Evolutionary conservation across 2,888 invertebrate species (phyloP).

Genomic region (Eilema griseolum): DNA sequence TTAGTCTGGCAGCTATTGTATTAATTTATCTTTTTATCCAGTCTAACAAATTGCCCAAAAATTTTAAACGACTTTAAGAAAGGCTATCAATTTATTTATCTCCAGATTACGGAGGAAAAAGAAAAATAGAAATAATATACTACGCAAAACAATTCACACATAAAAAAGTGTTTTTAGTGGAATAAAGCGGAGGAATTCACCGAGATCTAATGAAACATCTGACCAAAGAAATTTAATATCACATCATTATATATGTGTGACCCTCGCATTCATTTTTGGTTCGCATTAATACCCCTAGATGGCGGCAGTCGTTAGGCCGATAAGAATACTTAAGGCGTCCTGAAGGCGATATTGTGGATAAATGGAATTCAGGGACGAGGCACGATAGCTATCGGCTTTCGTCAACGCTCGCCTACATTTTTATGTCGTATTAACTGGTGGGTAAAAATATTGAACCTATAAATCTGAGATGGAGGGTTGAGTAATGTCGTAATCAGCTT

Average conservation of each 20-base stretch:
- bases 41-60: too few species aligned
- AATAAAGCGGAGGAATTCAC: background rate
- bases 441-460: constrained; percentile 24
- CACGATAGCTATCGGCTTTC: constrained; percentile 31
- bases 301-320: constrained; percentile 39
- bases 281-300: constrained; percentile 26
- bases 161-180: too few species aligned
- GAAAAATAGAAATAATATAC: too few species aligned
- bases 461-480: constrained; percentile 22
- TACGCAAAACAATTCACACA: too few species aligned
- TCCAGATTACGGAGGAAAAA: too few species aligned
- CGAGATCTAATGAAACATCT: background rate
- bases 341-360: constrained; percentile 28
- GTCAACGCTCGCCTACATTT: constrained; percentile 19
- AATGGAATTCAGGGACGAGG: constrained; percentile 30
- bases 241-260: constrained; percentile 7
- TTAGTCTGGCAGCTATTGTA: background rate
- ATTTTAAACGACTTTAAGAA: too few species aligned
- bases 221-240: background rate
- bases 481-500: constrained; percentile 23
- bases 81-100: too few species aligned
- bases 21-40: background rate
- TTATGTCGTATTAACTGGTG: constrained; percentile 23
- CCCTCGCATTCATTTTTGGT: constrained; percentile 14
- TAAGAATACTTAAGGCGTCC: constrained; percentile 25